Conservation (phyloP, 2,888 invertebrate species). For the Cerastis leucographa region DNA sequence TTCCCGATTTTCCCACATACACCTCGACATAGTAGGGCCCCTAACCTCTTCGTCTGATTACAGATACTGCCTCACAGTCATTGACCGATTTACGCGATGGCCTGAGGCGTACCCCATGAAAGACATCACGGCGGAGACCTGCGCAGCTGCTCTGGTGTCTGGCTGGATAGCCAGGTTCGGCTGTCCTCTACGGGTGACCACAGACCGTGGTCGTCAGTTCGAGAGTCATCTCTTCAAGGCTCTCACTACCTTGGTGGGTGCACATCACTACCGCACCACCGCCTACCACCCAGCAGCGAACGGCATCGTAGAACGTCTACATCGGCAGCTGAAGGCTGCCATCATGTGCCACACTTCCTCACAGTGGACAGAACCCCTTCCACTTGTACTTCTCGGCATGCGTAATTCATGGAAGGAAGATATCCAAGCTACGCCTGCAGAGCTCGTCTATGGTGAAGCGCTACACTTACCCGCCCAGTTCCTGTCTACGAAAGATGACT, state of each 20-base stretch:
- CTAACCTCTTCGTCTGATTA: too few relatives aligned
- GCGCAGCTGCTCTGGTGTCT: conserved; percentile 4
- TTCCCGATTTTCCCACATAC: too few relatives aligned
- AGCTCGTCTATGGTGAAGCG: too few relatives aligned
- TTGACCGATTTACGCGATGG: too few relatives aligned
- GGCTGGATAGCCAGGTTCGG: conserved; percentile 8
- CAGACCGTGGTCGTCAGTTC: conserved; percentile 4
- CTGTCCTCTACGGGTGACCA: too few relatives aligned
- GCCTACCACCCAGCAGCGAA: conserved; percentile 18
- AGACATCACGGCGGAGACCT: not conserved
- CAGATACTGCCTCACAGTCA: too few relatives aligned
- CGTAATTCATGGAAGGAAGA: conserved; percentile 29
- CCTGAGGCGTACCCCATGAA: too few relatives aligned
- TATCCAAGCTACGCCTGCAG: conserved; percentile 27
- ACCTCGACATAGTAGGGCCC: too few relatives aligned
- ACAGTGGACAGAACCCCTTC: too few relatives aligned
- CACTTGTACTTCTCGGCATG: conserved; percentile 37
- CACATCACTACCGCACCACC: not conserved
- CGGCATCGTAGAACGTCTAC: conserved; percentile 9
- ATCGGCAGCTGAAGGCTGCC: conserved; percentile 19
- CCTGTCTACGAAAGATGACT: too few relatives aligned
- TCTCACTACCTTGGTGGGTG: not conserved
- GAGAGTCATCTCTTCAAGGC: conserved; percentile 16
- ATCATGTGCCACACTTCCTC: conserved; percentile 21
- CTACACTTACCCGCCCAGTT: too few relatives aligned